Evolutionary conservation across 2,113 vertebrate species (phyloP).

Genomic region (Tetrax tetrax): DNA sequence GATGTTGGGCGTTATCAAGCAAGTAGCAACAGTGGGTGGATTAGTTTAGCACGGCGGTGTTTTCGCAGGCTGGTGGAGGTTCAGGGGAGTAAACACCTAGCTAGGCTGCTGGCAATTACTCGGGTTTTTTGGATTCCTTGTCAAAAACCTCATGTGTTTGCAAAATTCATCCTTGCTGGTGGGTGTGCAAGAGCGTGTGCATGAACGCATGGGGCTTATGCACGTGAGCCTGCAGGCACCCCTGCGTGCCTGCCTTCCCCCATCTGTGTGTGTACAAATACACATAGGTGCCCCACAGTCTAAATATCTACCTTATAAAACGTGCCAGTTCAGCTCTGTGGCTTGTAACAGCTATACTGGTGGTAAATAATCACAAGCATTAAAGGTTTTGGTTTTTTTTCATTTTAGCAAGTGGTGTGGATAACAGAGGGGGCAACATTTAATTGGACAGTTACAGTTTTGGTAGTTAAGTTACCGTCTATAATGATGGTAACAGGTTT

Average conservation of each 20-base stretch:
- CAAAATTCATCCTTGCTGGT: conserved; percentile 32
- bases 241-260: conserved; percentile 22
- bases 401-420: conserved; percentile 55
- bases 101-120: conserved; percentile 42
- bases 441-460: conserved; percentile 71
- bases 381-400: conserved; percentile 38
- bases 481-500: conserved; percentile 77
- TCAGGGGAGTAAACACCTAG: conserved; percentile 62
- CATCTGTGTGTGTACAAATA: background rate
- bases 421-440: conserved; percentile 63
- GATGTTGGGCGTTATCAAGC: conserved; percentile 77
- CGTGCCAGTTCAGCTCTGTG: background rate
- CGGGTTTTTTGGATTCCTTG: conserved; percentile 23
- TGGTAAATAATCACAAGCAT: conserved; percentile 32
- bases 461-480: conserved; percentile 62
- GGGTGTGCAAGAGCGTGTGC: background rate
- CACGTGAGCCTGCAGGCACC: conserved; percentile 20
- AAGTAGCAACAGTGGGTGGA: conserved; percentile 75
- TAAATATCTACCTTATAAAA: background rate
- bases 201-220: conserved; percentile 21
- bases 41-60: conserved; percentile 53
- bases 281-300: background rate
- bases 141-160: conserved; percentile 62
- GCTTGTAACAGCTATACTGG: background rate
- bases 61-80: conserved; percentile 66